Evolutionary conservation across 2,113 vertebrate genomes (phyloP).

Genomic region (Anhinga anhinga): DNA sequence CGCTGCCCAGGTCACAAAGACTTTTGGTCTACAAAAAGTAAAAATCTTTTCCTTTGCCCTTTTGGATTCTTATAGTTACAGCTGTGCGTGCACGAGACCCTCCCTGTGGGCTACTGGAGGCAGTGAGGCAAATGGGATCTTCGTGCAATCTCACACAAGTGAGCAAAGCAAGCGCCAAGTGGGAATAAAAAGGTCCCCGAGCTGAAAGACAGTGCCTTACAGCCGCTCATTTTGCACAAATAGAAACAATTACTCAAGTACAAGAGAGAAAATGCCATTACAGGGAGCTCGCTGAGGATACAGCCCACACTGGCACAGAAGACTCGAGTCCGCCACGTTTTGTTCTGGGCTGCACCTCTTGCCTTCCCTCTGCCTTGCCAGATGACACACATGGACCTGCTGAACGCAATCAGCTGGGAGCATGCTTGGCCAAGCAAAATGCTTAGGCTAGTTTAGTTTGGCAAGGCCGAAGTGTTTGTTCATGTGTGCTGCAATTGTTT

Average conservation of each 20-base stretch:
- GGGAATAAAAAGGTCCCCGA: neutral
- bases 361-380: neutral
- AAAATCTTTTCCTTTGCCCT: neutral
- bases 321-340: accelerated
- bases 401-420: neutral
- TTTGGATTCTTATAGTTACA: neutral
- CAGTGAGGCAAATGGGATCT: neutral
- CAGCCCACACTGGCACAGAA: neutral
- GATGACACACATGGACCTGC: neutral
- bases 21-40: neutral
- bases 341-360: neutral
- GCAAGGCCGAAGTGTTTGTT: neutral
- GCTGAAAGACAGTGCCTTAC: neutral
- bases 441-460: neutral
- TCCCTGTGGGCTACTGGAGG: neutral
- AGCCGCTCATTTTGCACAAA: neutral
- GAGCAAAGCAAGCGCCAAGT: neutral
- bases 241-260: neutral
- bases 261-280: neutral
- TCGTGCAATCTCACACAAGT: neutral
- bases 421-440: neutral
- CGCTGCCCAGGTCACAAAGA: neutral
- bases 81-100: neutral
- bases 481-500: neutral
- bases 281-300: neutral